These are phyloP conservation scores for Colius striatus DNA, from an alignment of 2,113 vertebrate species.

Conservation along the genomic window DNA sequence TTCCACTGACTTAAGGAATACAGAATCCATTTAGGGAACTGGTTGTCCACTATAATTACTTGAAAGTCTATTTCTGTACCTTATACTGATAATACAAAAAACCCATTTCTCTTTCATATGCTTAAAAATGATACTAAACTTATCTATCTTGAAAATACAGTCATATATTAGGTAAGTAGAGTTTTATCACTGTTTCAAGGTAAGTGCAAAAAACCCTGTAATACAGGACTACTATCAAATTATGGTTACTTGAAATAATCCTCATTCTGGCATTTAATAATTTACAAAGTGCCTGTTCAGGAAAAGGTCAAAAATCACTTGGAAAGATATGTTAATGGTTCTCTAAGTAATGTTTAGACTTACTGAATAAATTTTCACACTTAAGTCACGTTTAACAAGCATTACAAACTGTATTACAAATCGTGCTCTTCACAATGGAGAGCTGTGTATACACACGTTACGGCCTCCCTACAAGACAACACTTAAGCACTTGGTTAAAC, in stretches of 20 bases:
- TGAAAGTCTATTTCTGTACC: not conserved
- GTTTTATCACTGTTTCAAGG: conserved; percentile 17
- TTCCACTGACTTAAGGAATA: not conserved
- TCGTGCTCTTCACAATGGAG: conserved; percentile 1
- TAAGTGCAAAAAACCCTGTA: conserved; percentile 25
- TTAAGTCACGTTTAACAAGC: conserved; percentile 62
- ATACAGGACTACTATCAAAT: conserved; percentile 37
- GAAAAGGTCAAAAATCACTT: conserved; percentile 78
- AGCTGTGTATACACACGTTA: not conserved
- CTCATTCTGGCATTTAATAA: conserved; percentile 68
- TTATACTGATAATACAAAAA: not conserved
- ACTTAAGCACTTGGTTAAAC: not conserved
- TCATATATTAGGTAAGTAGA: not conserved
- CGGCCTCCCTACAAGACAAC: not conserved
- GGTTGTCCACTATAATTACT: not conserved
- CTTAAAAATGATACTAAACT: not conserved
- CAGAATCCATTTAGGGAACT: not conserved
- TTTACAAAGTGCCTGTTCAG: conserved; percentile 68
- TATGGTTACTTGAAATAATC: conserved; percentile 60
- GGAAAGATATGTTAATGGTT: conserved; percentile 65
- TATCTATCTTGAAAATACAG: not conserved
- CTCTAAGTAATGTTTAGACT: conserved; percentile 61
- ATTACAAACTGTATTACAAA: conserved; percentile 36
- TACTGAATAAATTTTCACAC: conserved; percentile 66
- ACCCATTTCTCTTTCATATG: not conserved